These are phyloP conservation scores for Gallinago nigripennis DNA, from an alignment of 2,797 vertebrate species.

Conservation along the genomic window DNA sequence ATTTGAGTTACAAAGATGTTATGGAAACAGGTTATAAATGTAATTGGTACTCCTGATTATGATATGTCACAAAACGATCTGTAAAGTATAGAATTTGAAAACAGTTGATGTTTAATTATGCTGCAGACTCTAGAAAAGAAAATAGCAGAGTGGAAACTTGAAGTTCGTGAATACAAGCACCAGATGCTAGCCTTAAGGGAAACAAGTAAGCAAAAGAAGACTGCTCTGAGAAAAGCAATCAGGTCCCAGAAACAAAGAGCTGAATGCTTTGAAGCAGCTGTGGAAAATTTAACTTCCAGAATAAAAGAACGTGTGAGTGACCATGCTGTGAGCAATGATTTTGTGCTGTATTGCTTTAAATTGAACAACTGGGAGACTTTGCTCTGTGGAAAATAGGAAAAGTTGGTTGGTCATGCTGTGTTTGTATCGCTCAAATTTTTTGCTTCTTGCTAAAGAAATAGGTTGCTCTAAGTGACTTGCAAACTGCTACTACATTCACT, in stretches of 20 bases:
- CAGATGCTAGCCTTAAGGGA: conserved; percentile 72
- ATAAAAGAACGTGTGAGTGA: conserved; percentile 81
- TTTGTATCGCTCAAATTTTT: neutral
- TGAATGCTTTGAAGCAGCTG: conserved; percentile 76
- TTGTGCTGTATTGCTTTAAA: neutral
- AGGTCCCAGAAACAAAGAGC: conserved; percentile 82
- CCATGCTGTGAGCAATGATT: neutral
- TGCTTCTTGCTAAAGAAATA: neutral
- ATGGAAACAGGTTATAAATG: neutral
- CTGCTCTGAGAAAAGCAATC: conserved; percentile 82
- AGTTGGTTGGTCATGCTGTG: neutral
- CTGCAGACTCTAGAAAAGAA: conserved; percentile 82
- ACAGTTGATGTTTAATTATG: conserved; percentile 21
- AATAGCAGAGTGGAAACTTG: conserved; percentile 78
- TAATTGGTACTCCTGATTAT: neutral
- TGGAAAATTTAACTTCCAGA: conserved; percentile 79
- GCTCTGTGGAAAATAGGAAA: neutral
- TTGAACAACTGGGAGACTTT: neutral
- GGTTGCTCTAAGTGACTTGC: neutral
- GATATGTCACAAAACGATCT: neutral
- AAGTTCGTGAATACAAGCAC: conserved; percentile 72
- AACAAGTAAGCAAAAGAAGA: conserved; percentile 74
- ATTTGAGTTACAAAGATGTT: neutral
- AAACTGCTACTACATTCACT: neutral
- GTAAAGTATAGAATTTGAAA: neutral